These are phyloP conservation scores for Vesta saturnalis DNA, from an alignment of 2,888 invertebrate genomes.

Conservation along the genomic window DNA sequence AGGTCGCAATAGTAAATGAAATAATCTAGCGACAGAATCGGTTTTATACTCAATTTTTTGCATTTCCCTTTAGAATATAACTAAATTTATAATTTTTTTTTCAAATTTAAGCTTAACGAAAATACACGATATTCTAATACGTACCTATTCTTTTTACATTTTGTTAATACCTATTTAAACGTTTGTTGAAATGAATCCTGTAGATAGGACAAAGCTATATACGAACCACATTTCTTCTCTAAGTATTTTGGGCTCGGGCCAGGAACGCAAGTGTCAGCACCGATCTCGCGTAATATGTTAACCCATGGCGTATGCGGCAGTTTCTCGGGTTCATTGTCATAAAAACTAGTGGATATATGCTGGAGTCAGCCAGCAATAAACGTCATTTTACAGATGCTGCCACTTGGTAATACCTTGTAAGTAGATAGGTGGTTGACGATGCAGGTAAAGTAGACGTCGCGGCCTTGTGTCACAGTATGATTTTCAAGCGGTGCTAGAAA, in stretches of 20 bases:
- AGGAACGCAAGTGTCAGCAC: constrained; percentile 54
- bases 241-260: constrained; percentile 45
- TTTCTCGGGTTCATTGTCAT: constrained; percentile 49
- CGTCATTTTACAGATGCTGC: constrained; percentile 39
- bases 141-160: too few species aligned
- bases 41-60: constrained; percentile 43
- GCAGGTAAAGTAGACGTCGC: constrained; percentile 90
- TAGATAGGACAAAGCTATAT: constrained; percentile 34
- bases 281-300: constrained; percentile 56
- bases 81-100: constrained; percentile 15
- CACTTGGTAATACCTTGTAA: constrained; percentile 75
- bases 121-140: constrained; percentile 1
- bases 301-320: constrained; percentile 48
- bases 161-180: constrained; percentile 6
- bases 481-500: constrained; percentile 88
- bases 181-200: constrained; percentile 13
- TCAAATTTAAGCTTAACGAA: too few species aligned
- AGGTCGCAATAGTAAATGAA: constrained; percentile 51
- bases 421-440: constrained; percentile 89
- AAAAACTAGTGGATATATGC: constrained; percentile 51
- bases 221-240: constrained; percentile 45
- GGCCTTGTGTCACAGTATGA: constrained; percentile 86
- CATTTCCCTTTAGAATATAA: constrained; percentile 31
- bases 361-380: constrained; percentile 52
- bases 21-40: constrained; percentile 47